These are phyloP conservation scores for Sphaerophoria rueppellii DNA, from an alignment of 2,888 invertebrate genomes.

Conservation along the genomic window DNA sequence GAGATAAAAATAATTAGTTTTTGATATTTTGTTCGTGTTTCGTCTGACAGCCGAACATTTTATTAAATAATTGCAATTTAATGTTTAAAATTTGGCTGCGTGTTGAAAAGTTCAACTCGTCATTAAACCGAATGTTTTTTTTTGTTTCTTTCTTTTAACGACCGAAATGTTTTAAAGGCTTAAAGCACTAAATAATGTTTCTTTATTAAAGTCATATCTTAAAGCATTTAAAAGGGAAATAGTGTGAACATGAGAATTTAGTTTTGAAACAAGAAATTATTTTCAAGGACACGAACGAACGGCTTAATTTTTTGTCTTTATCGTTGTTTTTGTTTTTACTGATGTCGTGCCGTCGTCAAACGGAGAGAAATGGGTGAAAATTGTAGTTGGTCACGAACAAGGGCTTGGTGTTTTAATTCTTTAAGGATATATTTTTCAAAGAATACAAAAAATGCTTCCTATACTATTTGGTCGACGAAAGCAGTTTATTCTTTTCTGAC, in stretches of 20 bases:
- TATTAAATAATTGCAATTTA: slow-evolving; percentile 40
- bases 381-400: slow-evolving; percentile 24
- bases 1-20: slow-evolving; percentile 27
- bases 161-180: neutral
- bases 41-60: slow-evolving; percentile 9
- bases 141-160: slow-evolving; percentile 5
- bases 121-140: neutral
- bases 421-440: slow-evolving; percentile 2
- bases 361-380: neutral
- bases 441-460: neutral
- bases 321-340: neutral
- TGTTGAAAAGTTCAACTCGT: slow-evolving; percentile 13
- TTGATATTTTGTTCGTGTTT: slow-evolving; percentile 6
- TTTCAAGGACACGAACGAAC: slow-evolving; percentile 36
- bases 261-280: slow-evolving; percentile 25
- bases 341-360: neutral
- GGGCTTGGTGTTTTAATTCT: slow-evolving; percentile 20
- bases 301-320: neutral
- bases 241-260: slow-evolving; percentile 19
- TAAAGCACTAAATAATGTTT: slow-evolving; percentile 2
- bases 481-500: neutral
- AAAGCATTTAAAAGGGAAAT: neutral
- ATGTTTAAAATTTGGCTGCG: slow-evolving; percentile 5
- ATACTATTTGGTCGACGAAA: neutral
- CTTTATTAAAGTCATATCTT: slow-evolving; percentile 17